Percentiles rank a stretch among this genome's conserved stretches.
phyloP scores from a whole-genome alignment of 2,797 vertebrate genomes.

The Girardinus metallicus region DNA sequence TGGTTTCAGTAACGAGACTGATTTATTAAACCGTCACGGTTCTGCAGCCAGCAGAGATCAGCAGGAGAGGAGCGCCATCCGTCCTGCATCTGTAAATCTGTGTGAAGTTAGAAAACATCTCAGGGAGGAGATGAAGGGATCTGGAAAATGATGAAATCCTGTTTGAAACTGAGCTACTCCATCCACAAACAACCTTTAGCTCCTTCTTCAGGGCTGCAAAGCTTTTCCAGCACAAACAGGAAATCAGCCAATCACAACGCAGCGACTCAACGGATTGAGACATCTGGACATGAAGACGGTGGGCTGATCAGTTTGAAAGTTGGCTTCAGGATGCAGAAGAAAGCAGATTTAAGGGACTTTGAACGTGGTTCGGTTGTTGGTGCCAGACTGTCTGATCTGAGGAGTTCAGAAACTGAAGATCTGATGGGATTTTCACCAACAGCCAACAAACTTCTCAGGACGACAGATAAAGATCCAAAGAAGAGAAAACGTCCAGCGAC shows the following conservation, averaged over 20 bases:
- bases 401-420: too few species aligned
- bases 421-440: background rate
- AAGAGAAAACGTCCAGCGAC: background rate
- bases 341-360: background rate
- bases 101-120: constrained; percentile 20
- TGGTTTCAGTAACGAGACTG: constrained; percentile 42
- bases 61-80: constrained; percentile 14
- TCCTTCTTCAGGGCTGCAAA: background rate
- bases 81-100: constrained; percentile 45
- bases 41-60: constrained; percentile 28
- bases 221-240: background rate
- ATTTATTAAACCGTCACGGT: constrained; percentile 59
- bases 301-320: background rate
- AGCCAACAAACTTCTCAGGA: background rate
- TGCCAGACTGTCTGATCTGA: background rate
- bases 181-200: background rate
- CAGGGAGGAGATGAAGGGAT: background rate
- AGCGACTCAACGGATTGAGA: background rate
- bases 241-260: background rate
- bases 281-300: background rate
- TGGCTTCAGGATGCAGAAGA: too few species aligned
- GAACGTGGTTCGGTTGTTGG: background rate
- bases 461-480: background rate
- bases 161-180: background rate
- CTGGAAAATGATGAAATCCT: background rate